Evolutionary conservation across 2,113 vertebrate genomes (phyloP).

Genomic region (Oncorhynchus gorbuscha): DNA sequence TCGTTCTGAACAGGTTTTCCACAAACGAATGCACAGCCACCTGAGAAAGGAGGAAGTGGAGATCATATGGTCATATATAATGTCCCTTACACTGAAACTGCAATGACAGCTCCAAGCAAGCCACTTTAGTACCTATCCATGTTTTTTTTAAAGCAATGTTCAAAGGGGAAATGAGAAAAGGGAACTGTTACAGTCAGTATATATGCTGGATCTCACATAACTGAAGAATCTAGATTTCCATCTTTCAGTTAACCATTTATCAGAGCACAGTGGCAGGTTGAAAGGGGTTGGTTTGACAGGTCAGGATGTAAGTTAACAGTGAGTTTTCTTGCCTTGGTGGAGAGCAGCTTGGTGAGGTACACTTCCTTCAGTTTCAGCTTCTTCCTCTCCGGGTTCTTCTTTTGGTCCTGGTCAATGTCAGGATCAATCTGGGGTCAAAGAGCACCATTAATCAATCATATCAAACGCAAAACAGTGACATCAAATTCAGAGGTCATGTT

Average conservation of each 20-base stretch:
- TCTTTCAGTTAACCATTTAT: neutral
- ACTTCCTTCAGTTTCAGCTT: slow-evolving; percentile 96
- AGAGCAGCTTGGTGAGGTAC: slow-evolving; percentile 94
- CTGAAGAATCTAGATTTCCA: neutral
- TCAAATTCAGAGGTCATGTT: slow-evolving; percentile 13
- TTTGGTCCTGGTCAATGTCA: slow-evolving; percentile 78
- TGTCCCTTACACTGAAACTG: neutral
- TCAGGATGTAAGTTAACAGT: neutral
- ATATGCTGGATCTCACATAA: neutral
- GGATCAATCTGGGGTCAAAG: slow-evolving; percentile 80
- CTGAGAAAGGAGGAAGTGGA: slow-evolving; percentile 59
- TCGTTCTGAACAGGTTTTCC: slow-evolving; percentile 89
- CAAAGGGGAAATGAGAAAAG: neutral
- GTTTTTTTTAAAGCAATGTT: neutral
- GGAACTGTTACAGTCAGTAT: neutral
- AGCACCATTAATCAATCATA: neutral
- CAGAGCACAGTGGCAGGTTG: neutral
- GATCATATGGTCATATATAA: neutral
- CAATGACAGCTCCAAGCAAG: neutral
- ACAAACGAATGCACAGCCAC: slow-evolving; percentile 93
- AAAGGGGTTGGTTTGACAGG: slow-evolving; percentile 7
- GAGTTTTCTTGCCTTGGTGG: slow-evolving; percentile 83
- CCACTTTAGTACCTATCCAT: neutral
- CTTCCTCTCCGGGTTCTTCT: slow-evolving; percentile 83
- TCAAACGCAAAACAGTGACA: neutral